Evolutionary conservation across 2,797 vertebrate genomes (phyloP).

Genomic region (Rhinatrema bivittatum): DNA sequence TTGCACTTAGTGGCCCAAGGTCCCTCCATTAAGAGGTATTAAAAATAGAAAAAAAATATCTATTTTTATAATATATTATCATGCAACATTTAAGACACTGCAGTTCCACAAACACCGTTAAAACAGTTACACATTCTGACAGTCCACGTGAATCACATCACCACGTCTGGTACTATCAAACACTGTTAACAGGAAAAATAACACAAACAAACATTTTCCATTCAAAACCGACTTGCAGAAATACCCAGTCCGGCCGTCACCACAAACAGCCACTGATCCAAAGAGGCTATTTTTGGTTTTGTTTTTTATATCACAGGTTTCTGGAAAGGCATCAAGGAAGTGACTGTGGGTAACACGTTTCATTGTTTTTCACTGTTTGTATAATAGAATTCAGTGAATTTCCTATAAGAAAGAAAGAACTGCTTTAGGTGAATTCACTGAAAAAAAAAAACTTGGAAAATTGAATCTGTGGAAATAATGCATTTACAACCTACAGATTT

Average conservation of each 20-base stretch:
- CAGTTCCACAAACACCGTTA: conserved; percentile 55
- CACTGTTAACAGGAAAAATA: conserved; percentile 49
- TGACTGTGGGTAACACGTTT: too few species aligned
- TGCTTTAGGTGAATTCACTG: background rate
- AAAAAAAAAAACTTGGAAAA: background rate
- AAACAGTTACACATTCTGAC: conserved; percentile 64
- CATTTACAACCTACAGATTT: background rate
- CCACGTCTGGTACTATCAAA: conserved; percentile 57
- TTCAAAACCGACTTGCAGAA: conserved; percentile 34
- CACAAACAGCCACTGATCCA: conserved; percentile 10
- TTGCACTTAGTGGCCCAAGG: conserved; percentile 98
- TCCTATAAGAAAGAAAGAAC: conserved; percentile 5
- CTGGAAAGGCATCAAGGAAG: too few species aligned
- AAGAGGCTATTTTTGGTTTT: conserved; percentile 6
- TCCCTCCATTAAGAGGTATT: conserved; percentile 81
- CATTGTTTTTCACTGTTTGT: background rate
- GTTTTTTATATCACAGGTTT: background rate
- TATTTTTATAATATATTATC: conserved; percentile 60
- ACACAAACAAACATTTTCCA: conserved; percentile 32
- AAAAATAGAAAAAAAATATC: conserved; percentile 73
- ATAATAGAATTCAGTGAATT: conserved; percentile 6
- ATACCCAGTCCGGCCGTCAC: conserved; percentile 26
- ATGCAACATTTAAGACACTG: conserved; percentile 68
- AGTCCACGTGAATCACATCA: conserved; percentile 44
- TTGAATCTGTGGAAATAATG: background rate